These are phyloP conservation scores for Dunckerocampus dactyliophorus DNA, from an alignment of 2,113 vertebrate genomes.

Conservation along the genomic window DNA sequence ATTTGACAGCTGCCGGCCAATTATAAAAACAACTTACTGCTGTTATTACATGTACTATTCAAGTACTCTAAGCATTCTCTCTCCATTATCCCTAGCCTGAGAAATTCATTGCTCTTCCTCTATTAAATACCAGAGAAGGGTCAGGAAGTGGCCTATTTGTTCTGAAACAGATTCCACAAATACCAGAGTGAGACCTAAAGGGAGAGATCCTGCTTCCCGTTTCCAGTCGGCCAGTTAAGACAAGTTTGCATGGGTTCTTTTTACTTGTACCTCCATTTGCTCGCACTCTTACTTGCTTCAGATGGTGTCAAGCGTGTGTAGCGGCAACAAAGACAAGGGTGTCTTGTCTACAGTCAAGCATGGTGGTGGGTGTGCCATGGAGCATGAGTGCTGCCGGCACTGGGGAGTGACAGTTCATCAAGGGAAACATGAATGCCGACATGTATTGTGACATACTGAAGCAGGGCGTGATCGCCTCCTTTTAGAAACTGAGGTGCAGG, in stretches of 20 bases:
- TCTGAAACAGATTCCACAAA: slow-evolving; percentile 78
- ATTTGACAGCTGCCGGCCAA: too few relatives aligned
- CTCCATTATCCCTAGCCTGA: slow-evolving; percentile 17
- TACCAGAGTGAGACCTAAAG: slow-evolving; percentile 71
- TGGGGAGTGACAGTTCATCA: too few relatives aligned
- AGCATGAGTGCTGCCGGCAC: too few relatives aligned
- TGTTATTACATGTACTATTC: too few relatives aligned
- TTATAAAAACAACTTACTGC: too few relatives aligned
- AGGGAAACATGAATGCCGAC: too few relatives aligned
- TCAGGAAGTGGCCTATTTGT: slow-evolving; percentile 77
- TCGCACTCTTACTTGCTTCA: not conserved
- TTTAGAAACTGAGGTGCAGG: too few relatives aligned
- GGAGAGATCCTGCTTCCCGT: slow-evolving; percentile 51
- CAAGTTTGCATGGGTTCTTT: slow-evolving; percentile 29
- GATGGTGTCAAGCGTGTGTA: not conserved
- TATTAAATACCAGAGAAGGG: slow-evolving; percentile 46
- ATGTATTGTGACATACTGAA: too few relatives aligned
- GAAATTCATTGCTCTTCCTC: slow-evolving; percentile 38
- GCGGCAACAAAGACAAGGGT: too few relatives aligned
- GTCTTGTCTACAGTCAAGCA: not conserved
- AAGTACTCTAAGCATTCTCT: not conserved
- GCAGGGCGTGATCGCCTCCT: too few relatives aligned
- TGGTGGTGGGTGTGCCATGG: too few relatives aligned
- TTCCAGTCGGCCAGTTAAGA: slow-evolving; percentile 52
- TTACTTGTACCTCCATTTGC: slow-evolving; percentile 16